phyloP scores from a whole-genome alignment of 2,797 vertebrate species.

The Hyperoplus lanceolatus region DNA sequence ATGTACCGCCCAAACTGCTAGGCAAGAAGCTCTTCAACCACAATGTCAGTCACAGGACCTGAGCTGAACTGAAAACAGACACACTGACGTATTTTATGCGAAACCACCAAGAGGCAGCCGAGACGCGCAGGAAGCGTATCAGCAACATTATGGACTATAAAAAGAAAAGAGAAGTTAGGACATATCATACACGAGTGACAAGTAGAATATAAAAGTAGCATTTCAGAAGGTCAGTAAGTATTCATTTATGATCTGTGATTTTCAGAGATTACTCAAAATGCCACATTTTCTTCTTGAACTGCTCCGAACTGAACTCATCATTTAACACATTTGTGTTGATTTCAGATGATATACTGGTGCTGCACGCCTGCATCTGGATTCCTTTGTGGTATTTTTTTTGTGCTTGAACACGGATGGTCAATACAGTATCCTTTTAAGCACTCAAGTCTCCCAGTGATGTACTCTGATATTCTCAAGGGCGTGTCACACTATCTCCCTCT shows the following conservation, averaged over 20 bases:
- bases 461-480: constrained; percentile 55
- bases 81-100: background rate
- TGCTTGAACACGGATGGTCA: constrained; percentile 31
- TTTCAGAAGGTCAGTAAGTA: constrained; percentile 29
- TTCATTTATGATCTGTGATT: background rate
- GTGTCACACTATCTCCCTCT: constrained; percentile 35
- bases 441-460: constrained; percentile 61
- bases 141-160: constrained; percentile 6
- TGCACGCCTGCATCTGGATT: background rate
- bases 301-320: constrained; percentile 6
- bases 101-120: constrained; percentile 9
- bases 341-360: no score
- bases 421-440: constrained; percentile 66
- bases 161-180: background rate
- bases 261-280: background rate
- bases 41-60: constrained; percentile 64
- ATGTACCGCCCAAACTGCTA: background rate
- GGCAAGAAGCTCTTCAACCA: constrained; percentile 42
- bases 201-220: background rate
- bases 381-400: constrained; percentile 4
- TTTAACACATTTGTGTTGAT: background rate
- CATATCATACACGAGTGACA: background rate
- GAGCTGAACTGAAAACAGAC: constrained; percentile 13
- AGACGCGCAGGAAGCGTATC: constrained; percentile 45
- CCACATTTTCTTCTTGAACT: background rate